phyloP scores from a whole-genome alignment of 2,888 invertebrate species.

The Lagria hirta region DNA sequence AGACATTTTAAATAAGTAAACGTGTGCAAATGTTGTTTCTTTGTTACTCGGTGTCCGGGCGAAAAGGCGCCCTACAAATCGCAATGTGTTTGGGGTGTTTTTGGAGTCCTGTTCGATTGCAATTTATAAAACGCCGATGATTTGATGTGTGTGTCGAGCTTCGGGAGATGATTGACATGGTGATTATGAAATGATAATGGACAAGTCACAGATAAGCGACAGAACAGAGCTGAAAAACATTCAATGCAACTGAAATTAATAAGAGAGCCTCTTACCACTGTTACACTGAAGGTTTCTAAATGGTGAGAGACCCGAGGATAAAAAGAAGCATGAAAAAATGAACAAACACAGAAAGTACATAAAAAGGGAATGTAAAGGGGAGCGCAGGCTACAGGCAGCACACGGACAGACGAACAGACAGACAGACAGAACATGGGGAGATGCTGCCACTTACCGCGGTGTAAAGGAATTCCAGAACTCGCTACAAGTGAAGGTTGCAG shows the following conservation, averaged over 20 bases:
- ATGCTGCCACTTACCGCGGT: slow-evolving; percentile 90
- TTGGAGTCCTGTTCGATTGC: slow-evolving; percentile 20
- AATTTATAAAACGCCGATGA: slow-evolving; percentile 27
- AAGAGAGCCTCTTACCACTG: slow-evolving; percentile 57
- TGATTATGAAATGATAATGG: slow-evolving; percentile 30
- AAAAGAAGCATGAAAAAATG: slow-evolving; percentile 46
- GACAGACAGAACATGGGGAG: slow-evolving; percentile 53
- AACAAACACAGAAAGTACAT: slow-evolving; percentile 55
- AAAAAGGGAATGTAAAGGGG: slow-evolving; percentile 53
- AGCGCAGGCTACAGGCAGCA: slow-evolving; percentile 53
- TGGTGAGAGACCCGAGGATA: slow-evolving; percentile 30
- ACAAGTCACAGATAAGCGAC: slow-evolving; percentile 45
- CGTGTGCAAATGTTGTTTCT: slow-evolving; percentile 50
- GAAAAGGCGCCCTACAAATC: slow-evolving; percentile 21
- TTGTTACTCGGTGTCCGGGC: slow-evolving; percentile 23
- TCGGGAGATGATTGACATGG: slow-evolving; percentile 23
- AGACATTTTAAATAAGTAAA: slow-evolving; percentile 26
- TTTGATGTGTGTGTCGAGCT: slow-evolving; percentile 26
- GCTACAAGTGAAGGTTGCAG: slow-evolving; percentile 69
- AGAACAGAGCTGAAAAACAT: slow-evolving; percentile 48
- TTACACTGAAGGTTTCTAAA: too few relatives aligned
- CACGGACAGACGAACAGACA: slow-evolving; percentile 51
- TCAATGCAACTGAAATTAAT: slow-evolving; percentile 56
- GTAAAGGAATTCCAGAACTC: slow-evolving; percentile 98
- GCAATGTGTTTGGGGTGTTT: slow-evolving; percentile 16